Evolutionary conservation across 2,888 invertebrate genomes (phyloP), one percentile per base, ranked within the genome.

Genomic region (Acrobasis suavella): DNA sequence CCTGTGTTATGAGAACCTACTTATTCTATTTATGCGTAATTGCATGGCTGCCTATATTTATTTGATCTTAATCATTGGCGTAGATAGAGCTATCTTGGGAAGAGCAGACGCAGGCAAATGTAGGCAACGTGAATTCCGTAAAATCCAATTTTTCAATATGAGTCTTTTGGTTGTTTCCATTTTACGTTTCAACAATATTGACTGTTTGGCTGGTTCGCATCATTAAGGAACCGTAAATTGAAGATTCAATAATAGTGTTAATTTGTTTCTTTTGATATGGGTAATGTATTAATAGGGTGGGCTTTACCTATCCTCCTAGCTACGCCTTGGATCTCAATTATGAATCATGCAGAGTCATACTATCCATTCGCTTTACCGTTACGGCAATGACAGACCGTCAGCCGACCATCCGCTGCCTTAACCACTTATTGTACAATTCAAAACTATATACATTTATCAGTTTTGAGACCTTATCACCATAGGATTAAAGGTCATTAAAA

Each of bases 341-440:
- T 84, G 81, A 89, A 88, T 87, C 80, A 83, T 88, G 89, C 87
- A 72, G 67, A 82, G 89, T 89, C 90, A 89, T 89, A 84, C 78
- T 77, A 81, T 83, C 82, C 83, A 86, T 88, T 81, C 77, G 62
- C 67, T 66, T 67, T 85, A 85, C 90, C 88, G 90, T 88, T 90
- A 88, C 51, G 38, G 67, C 83, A 86, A 87, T 86, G 89, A 84
- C 85, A 87, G 80, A 76, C 77, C 71, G 60, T 42, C 56, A 56
- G 17, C 16, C 55, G 39, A 56, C 9, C 16, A 17, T 17, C 56
- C 42, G 7, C 10, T 15, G 55, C 55, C 1, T 46, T 22, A 14
- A 56, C 56, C 42, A 16, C 39, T 38, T 55, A 38, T 22, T 51
- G 1, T 54, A 39, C 42, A 39, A 22, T 56, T 22, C 14, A 56